These are phyloP conservation scores for Pantherophis vulpinus DNA, from an alignment of 2,797 vertebrate species.

Conservation along the genomic window DNA sequence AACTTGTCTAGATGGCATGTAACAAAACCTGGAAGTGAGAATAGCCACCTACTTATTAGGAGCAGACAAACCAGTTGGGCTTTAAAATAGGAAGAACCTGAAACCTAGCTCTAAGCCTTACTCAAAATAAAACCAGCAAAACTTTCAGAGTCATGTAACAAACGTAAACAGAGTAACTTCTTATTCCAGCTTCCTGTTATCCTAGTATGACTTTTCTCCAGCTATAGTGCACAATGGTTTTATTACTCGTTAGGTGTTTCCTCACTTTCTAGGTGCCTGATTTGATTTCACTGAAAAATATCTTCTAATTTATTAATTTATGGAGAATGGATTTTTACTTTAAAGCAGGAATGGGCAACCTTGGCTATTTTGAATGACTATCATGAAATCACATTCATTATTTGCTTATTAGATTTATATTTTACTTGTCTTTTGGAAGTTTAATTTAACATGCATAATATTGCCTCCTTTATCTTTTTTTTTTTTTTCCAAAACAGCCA, in stretches of 20 bases:
- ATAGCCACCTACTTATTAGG: not conserved
- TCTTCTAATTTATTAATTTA: not conserved
- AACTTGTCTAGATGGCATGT: not conserved
- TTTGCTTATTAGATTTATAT: not conserved
- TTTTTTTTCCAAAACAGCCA: not conserved
- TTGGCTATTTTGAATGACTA: not conserved
- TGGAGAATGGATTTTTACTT: not conserved
- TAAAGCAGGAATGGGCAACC: not conserved
- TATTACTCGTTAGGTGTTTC: not conserved
- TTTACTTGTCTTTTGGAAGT: not conserved
- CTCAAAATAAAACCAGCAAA: not conserved
- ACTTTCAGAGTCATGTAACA: not conserved
- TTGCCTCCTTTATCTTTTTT: not conserved
- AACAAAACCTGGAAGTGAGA: not conserved
- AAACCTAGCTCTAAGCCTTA: not conserved
- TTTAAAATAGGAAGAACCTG: slow-evolving; percentile 13
- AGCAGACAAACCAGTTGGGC: not conserved
- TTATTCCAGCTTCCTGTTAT: not conserved
- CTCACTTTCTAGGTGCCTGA: not conserved
- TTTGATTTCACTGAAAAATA: not conserved
- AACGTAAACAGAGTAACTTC: not conserved
- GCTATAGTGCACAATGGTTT: not conserved
- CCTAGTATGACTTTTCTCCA: slow-evolving; percentile 4
- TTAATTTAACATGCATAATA: not conserved
- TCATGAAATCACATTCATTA: not conserved